These are phyloP conservation scores for Trichomalopsis sarcophagae DNA, from an alignment of 1,140 invertebrate species.

Conservation along the genomic window DNA sequence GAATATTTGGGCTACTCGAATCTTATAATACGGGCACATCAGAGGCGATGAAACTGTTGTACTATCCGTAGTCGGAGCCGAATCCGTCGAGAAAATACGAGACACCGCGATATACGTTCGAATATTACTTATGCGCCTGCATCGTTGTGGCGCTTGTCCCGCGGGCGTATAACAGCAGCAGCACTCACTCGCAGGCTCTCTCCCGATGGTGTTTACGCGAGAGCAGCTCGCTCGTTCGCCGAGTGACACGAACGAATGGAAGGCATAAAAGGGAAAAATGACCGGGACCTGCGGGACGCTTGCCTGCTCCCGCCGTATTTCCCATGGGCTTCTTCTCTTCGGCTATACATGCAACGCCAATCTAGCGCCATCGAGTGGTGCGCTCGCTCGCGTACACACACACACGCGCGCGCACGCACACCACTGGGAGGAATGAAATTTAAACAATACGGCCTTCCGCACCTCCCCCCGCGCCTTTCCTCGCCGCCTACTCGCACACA, in stretches of 20 bases:
- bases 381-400: conserved; percentile 9
- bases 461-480: not conserved
- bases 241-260: conserved; percentile 70
- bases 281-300: conserved; percentile 63
- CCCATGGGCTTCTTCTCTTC: conserved; percentile 61
- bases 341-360: conserved; percentile 56
- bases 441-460: conserved; percentile 58
- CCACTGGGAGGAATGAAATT: conserved; percentile 63
- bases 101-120: not conserved
- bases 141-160: not conserved
- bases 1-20: not conserved
- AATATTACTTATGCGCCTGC: conserved; percentile 28
- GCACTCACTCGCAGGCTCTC: not conserved
- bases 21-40: not conserved
- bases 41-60: too few species aligned
- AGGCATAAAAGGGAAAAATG: conserved; percentile 72
- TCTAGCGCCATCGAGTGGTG: conserved; percentile 45
- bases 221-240: conserved; percentile 37
- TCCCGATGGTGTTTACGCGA: conserved; percentile 21
- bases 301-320: conserved; percentile 66
- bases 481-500: not conserved
- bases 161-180: not conserved
- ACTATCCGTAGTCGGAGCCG: too few species aligned
- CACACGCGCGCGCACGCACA: not conserved
- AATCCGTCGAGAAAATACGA: not conserved